These are phyloP conservation scores for Drosophila incognita DNA, from an alignment of 2,888 invertebrate genomes.

Conservation along the genomic window DNA sequence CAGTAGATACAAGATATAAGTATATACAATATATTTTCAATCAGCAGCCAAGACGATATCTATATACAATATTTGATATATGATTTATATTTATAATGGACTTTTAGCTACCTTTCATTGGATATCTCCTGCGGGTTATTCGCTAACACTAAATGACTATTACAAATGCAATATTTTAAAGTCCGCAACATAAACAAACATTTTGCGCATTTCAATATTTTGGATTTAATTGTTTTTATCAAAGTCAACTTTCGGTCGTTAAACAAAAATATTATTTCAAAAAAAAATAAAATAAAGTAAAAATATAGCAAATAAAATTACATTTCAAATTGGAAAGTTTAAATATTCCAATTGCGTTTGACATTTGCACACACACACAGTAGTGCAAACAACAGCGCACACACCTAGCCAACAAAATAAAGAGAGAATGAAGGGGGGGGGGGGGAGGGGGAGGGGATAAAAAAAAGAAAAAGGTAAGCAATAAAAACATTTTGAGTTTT, in stretches of 20 bases:
- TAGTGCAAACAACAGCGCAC: conserved; percentile 28
- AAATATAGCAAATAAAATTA: conserved; percentile 48
- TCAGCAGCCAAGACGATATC: background rate
- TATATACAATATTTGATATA: background rate
- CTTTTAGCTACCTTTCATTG: background rate
- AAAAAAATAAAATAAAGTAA: conserved; percentile 2
- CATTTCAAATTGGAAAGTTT: conserved; percentile 68
- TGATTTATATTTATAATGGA: background rate
- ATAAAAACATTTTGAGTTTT: conserved; percentile 67
- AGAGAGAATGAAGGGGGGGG: too few species aligned
- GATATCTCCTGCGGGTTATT: background rate
- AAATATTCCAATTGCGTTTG: conserved; percentile 72
- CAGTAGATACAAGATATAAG: too few species aligned
- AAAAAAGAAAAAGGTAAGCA: conserved; percentile 10
- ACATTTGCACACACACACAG: conserved; percentile 28
- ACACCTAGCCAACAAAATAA: conserved; percentile 33
- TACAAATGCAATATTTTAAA: conserved; percentile 16
- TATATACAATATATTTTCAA: background rate
- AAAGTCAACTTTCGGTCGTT: conserved; percentile 42
- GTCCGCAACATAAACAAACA: conserved; percentile 8
- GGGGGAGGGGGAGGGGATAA: too few species aligned
- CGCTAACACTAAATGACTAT: background rate
- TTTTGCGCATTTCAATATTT: conserved; percentile 44
- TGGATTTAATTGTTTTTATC: conserved; percentile 53
- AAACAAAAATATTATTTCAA: conserved; percentile 7